Evolutionary conservation across 2,888 invertebrate species (phyloP).

Genomic region (Thelaira solivaga): DNA sequence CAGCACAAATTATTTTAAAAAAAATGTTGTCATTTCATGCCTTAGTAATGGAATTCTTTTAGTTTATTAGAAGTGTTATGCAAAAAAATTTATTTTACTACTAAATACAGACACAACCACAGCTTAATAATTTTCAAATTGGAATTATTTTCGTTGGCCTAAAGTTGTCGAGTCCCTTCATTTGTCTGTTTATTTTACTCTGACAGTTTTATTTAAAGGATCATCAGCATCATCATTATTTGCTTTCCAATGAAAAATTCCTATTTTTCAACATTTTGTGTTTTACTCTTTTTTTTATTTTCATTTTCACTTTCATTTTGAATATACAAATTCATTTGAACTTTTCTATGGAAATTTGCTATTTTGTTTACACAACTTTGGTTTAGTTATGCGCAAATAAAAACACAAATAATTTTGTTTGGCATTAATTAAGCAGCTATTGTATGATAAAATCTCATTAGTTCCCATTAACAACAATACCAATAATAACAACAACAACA

Average conservation of each 20-base stretch:
- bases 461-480: background rate
- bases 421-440: conserved; percentile 1
- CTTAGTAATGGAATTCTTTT: too few relatives aligned
- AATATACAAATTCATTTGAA: background rate
- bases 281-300: background rate
- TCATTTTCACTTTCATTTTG: background rate
- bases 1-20: too few relatives aligned
- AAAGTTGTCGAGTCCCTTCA: background rate
- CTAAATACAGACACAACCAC: too few relatives aligned
- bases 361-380: background rate
- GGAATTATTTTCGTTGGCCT: background rate
- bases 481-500: background rate
- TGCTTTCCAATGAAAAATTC: background rate
- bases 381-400: background rate
- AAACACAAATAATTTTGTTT: background rate
- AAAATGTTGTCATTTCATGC: too few relatives aligned
- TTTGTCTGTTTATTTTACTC: background rate
- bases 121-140: background rate
- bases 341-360: background rate
- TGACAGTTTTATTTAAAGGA: background rate
- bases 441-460: conserved; percentile 25
- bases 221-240: too few relatives aligned
- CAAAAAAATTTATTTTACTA: too few relatives aligned
- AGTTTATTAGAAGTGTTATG: too few relatives aligned
- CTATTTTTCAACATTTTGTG: background rate